Base-by-base conservation (phyloP, 1,140 invertebrate genomes). In the Venturia canescens region DNA sequence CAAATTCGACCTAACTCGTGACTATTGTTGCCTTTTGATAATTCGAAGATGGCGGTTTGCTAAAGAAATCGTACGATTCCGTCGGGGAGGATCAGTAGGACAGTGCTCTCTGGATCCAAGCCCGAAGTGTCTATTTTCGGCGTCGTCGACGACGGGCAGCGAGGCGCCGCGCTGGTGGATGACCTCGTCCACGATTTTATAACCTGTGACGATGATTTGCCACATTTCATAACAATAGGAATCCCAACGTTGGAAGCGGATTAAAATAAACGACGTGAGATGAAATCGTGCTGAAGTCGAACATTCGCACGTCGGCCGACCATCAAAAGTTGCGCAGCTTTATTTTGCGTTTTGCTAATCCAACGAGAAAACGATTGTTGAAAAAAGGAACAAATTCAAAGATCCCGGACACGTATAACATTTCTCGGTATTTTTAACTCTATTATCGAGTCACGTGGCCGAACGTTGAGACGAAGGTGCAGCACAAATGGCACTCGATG, bases 61-160 rank as follows among this genome's bases (percentile, higher is more conserved):
- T 23, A 63, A 63, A 23, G 3, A 23, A 86, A 86, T 87, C 83
- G 84, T 77, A 75, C 83, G 82, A 78, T 44, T 44, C 13, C 5
- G 38, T 44, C 79, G 82, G 83, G 83, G 84, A 83, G 84, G 86
- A 89, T 89, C 29, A 90, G 83, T 90, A 83, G 90, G 90, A 90
- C 89, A 89, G 87, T 91, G 90, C 87, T 31, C 89, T 88, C 87
- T 89, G 88, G 85, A 89, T 88, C 86, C 79, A 84, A 83, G 87
- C 86, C 87, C 86, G 85, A 84, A 79, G 79, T 87, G 44, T 85
- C 85, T 89, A 91, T 91, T 91, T 86, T 87, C 67, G 84, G 83
- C 84, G 77, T 21, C 79, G 82, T 79, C 85, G 82, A 87, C 84
- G 84, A 83, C 82, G 83, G 79, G 83, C n/a, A 84, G 80, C 71